Evolutionary conservation across 2,797 vertebrate species (phyloP).

Genomic region (Phrynocephalus vlangalii): DNA sequence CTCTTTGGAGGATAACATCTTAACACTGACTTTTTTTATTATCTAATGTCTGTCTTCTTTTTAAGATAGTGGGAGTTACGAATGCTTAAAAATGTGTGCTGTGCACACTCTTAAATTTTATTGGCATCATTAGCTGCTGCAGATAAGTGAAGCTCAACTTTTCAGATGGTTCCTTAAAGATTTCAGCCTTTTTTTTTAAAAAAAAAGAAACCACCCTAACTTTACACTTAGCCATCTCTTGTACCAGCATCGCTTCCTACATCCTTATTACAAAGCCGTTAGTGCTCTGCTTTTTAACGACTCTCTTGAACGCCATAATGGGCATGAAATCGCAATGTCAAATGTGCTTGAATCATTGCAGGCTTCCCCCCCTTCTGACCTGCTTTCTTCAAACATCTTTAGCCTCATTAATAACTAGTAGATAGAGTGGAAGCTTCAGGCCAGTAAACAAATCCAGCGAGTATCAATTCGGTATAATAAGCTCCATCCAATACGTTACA

Average conservation of each 20-base stretch:
- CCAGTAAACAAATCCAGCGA: no score
- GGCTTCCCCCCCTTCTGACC: not conserved
- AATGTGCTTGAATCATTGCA: not conserved
- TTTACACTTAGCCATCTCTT: slow-evolving; percentile 5
- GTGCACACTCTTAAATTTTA: slow-evolving; percentile 19
- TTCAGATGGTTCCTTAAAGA: slow-evolving; percentile 21
- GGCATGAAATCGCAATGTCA: not conserved
- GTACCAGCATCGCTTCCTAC: not conserved
- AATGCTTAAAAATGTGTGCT: slow-evolving; percentile 6
- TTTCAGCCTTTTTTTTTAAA: not conserved
- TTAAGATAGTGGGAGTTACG: slow-evolving; percentile 1
- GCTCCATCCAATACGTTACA: no score
- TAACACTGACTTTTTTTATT: not conserved
- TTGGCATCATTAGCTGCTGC: slow-evolving; percentile 17
- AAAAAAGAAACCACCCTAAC: not conserved
- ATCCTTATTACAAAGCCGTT: slow-evolving; percentile 1
- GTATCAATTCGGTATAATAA: no score
- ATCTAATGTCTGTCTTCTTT: not conserved
- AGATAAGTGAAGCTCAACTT: slow-evolving; percentile 15
- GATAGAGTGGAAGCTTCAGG: not conserved
- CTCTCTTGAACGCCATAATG: not conserved
- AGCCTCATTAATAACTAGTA: not conserved
- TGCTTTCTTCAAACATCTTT: not conserved
- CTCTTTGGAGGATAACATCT: not conserved
- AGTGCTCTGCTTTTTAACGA: slow-evolving; percentile 6